phyloP scores from a whole-genome alignment of 2,797 vertebrate species.

The Channa striata region DNA sequence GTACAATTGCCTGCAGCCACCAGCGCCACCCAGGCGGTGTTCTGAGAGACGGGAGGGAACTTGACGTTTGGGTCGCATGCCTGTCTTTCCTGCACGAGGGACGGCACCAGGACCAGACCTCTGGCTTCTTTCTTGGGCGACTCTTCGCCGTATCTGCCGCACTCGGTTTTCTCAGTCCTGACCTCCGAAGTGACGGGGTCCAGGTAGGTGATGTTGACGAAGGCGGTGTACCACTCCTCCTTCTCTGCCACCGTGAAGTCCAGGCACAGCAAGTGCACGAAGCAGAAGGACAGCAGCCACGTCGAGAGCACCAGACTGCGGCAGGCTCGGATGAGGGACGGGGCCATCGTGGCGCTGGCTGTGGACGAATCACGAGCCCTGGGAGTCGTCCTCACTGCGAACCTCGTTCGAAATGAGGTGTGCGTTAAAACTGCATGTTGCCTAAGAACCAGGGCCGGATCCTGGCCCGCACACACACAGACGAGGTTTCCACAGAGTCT shows the following conservation, averaged over 20 bases:
- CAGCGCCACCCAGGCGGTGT: slow-evolving; percentile 91
- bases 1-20: slow-evolving; percentile 94
- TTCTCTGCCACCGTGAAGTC: slow-evolving; percentile 98
- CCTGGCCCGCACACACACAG: background rate
- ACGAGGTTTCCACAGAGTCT: background rate
- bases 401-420: background rate
- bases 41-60: slow-evolving; percentile 82
- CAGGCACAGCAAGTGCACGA: slow-evolving; percentile 95
- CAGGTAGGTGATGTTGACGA: slow-evolving; percentile 95
- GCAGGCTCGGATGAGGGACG: slow-evolving; percentile 92
- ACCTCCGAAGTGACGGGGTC: slow-evolving; percentile 88
- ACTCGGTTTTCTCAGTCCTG: slow-evolving; percentile 92
- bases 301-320: slow-evolving; percentile 96
- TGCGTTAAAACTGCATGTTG: background rate
- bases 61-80: slow-evolving; percentile 90
- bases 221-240: slow-evolving; percentile 99
- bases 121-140: slow-evolving; percentile 94
- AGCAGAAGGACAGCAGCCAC: slow-evolving; percentile 97
- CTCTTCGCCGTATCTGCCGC: slow-evolving; percentile 96
- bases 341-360: slow-evolving; percentile 82
- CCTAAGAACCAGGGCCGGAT: slow-evolving; percentile 3
- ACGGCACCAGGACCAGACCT: slow-evolving; percentile 89
- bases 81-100: slow-evolving; percentile 84
- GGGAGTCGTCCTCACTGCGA: slow-evolving; percentile 35
- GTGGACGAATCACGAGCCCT: slow-evolving; percentile 54